Percentiles rank a stretch among this genome's conserved stretches.
Conservation (phyloP, 2,113 vertebrate genomes). For the Anolis carolinensis region DNA sequence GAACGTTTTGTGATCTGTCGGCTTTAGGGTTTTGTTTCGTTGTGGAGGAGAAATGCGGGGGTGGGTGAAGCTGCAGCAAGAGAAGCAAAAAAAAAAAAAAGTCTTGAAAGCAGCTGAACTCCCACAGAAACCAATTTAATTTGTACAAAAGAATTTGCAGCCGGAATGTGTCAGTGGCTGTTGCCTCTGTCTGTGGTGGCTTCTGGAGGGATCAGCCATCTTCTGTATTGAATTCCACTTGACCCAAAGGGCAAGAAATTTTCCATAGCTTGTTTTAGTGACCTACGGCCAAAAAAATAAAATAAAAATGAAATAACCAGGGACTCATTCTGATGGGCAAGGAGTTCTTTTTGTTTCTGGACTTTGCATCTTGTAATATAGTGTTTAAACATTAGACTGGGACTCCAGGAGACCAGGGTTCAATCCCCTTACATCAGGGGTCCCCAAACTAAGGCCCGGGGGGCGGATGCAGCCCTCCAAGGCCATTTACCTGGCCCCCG, state of each 20-base stretch:
- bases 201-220: too few species aligned
- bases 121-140: constrained; percentile 26
- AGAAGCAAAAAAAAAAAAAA: constrained; percentile 5
- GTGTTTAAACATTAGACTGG: too few species aligned
- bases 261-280: neutral
- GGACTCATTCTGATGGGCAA: too few species aligned
- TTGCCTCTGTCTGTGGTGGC: neutral
- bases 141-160: neutral
- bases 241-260: neutral
- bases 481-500: too few species aligned
- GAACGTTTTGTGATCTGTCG: neutral
- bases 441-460: too few species aligned
- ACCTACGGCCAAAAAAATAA: neutral
- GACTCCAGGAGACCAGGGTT: too few species aligned
- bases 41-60: neutral
- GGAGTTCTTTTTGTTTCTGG: too few species aligned
- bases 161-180: neutral
- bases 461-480: too few species aligned
- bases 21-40: neutral
- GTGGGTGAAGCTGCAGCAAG: constrained; percentile 7
- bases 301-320: too few species aligned
- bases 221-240: neutral
- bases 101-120: constrained; percentile 22
- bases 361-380: too few species aligned
- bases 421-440: too few species aligned